A percentile compares a stretch with the other conserved stretches of the same genome.
phyloP scores from a whole-genome alignment of 2,888 invertebrate genomes.

The Steromphala cineraria region DNA sequence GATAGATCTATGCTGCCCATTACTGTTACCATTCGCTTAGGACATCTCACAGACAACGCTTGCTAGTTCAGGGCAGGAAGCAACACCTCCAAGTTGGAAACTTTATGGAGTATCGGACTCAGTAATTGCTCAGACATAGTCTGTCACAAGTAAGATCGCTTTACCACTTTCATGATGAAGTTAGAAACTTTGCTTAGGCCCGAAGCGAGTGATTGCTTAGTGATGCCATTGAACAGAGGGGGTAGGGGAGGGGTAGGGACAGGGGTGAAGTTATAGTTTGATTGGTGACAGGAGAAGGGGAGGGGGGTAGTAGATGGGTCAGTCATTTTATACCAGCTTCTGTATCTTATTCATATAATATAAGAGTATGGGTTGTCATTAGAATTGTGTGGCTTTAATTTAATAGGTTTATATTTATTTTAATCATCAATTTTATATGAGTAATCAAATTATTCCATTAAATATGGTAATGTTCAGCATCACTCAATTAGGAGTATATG shows the following conservation, averaged over 20 bases:
- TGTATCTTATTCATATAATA: too few relatives aligned
- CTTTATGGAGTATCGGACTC: constrained; percentile 7
- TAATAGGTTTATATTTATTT: too few relatives aligned
- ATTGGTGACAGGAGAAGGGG: neutral
- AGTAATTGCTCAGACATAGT: neutral
- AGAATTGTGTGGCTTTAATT: too few relatives aligned
- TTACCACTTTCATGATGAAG: neutral
- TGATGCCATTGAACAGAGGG: neutral
- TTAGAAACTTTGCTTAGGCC: neutral
- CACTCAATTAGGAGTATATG: too few relatives aligned
- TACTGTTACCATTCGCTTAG: constrained; percentile 11
- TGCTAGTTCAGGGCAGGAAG: neutral
- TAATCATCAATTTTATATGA: too few relatives aligned
- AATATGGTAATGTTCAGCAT: too few relatives aligned
- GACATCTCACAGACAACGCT: constrained; percentile 7
- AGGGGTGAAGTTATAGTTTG: neutral
- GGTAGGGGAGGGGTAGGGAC: neutral
- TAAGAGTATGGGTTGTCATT: too few relatives aligned
- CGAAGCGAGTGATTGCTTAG: neutral
- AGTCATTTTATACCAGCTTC: too few relatives aligned
- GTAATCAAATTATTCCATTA: too few relatives aligned
- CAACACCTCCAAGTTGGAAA: neutral
- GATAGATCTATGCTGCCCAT: constrained; percentile 1
- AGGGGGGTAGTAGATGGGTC: too few relatives aligned
- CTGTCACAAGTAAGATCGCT: constrained; percentile 17